Conservation (phyloP, 37 sponge, comb jelly and placozoan genomes). For the Ephydatia muelleri region DNA sequence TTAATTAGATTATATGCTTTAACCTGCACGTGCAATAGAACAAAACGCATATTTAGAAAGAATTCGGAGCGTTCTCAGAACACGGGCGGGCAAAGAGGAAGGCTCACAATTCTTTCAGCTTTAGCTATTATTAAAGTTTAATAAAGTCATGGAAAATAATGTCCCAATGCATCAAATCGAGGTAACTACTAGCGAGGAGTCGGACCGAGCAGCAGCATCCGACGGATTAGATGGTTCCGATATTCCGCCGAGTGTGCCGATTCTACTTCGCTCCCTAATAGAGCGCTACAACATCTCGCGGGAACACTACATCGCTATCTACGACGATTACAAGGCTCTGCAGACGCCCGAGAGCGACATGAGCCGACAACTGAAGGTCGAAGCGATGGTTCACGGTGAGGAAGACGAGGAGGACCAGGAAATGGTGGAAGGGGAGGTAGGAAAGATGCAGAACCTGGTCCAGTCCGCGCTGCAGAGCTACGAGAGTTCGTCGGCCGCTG, state of each 20-base stretch:
- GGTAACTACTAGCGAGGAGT: not conserved
- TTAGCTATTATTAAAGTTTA: constrained; percentile 56
- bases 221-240: not conserved
- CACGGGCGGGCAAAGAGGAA: constrained; percentile 5
- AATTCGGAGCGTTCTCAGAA: constrained; percentile 9
- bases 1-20: not conserved
- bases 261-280: constrained; percentile 9
- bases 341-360: too few species aligned
- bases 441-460: constrained; percentile 47
- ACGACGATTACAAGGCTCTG: constrained; percentile 30
- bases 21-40: constrained; percentile 37
- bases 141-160: constrained; percentile 35
- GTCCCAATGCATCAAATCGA: not conserved
- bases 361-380: not conserved
- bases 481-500: constrained; percentile 2
- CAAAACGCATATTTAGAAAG: constrained; percentile 36
- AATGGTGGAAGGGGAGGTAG: constrained; percentile 28
- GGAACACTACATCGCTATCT: constrained; percentile 28
- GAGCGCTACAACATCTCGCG: constrained; percentile 10
- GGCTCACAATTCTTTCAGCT: not conserved
- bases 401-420: constrained; percentile 4
- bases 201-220: constrained; percentile 5
- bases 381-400: not conserved
- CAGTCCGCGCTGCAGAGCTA: constrained; percentile 42
- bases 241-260: not conserved